Percentiles rank a stretch among this genome's conserved stretches.
Evolutionary conservation across 2,113 vertebrate species (phyloP).

Genomic region (Amphiprion ocellaris): DNA sequence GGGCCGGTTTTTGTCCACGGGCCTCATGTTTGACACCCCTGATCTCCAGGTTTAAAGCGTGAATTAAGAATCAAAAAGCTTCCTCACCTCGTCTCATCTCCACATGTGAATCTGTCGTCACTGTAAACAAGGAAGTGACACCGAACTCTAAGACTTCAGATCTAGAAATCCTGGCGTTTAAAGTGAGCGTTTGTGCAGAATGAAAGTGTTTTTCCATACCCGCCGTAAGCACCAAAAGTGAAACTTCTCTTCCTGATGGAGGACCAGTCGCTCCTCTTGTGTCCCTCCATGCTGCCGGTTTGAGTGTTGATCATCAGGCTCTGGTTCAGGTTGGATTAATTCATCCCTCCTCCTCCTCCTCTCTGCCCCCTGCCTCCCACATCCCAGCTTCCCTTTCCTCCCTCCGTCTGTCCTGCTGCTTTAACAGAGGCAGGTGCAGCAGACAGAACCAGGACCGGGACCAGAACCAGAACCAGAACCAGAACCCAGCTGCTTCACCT

Average conservation of each 20-base stretch:
- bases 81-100: conserved; percentile 72
- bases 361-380: conserved; percentile 82
- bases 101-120: conserved; percentile 72
- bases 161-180: not conserved
- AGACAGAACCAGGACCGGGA: conserved; percentile 4
- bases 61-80: conserved; percentile 20
- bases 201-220: conserved; percentile 80
- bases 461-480: conserved; percentile 6
- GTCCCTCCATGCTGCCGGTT: conserved; percentile 74
- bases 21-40: no score
- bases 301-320: conserved; percentile 78
- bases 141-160: conserved; percentile 12
- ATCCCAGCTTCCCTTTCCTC: conserved; percentile 84
- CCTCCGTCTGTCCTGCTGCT: conserved; percentile 77
- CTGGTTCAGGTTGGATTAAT: conserved; percentile 80
- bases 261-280: conserved; percentile 78
- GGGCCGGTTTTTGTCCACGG: no score
- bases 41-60: not conserved
- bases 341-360: conserved; percentile 82
- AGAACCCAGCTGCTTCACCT: not conserved
- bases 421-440: conserved; percentile 76
- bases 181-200: not conserved
- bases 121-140: conserved; percentile 66
- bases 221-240: conserved; percentile 85
- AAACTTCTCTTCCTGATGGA: conserved; percentile 87